These are phyloP conservation scores for Trissolcus brochymenae DNA, from an alignment of 2,888 invertebrate species.

Conservation along the genomic window DNA sequence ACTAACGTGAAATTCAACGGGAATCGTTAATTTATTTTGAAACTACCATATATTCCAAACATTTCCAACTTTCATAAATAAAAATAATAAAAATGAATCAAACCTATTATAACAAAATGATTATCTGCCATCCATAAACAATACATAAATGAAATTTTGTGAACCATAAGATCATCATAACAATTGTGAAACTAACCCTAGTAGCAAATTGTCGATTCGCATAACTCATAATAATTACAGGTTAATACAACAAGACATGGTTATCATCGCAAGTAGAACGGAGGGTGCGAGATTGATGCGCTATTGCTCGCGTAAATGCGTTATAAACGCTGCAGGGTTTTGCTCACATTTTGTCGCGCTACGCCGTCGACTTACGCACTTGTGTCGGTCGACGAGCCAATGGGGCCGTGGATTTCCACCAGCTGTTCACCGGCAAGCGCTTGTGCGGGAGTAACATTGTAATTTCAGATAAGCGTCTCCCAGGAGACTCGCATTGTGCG, in stretches of 20 bases:
- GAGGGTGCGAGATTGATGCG: conserved; percentile 47
- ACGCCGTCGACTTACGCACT: conserved; percentile 49
- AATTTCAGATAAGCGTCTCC: conserved; percentile 76
- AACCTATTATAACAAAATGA: too few relatives aligned
- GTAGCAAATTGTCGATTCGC: conserved; percentile 6
- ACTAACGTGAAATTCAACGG: too few relatives aligned
- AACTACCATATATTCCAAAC: too few relatives aligned
- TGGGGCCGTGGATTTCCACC: conserved; percentile 63
- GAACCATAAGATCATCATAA: not conserved
- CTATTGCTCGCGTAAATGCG: conserved; percentile 50
- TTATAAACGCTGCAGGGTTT: conserved; percentile 52
- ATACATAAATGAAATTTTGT: too few relatives aligned
- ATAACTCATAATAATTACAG: conserved; percentile 24
- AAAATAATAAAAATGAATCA: too few relatives aligned
- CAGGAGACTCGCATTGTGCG: conserved; percentile 74
- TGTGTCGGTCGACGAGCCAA: conserved; percentile 53
- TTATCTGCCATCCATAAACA: too few relatives aligned
- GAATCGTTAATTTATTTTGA: too few relatives aligned
- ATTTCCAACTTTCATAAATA: too few relatives aligned
- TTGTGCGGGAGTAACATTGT: conserved; percentile 72
- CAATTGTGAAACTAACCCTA: not conserved
- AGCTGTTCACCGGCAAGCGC: conserved; percentile 53
- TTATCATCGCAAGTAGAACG: conserved; percentile 14
- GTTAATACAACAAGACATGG: conserved; percentile 31
- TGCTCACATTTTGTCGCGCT: conserved; percentile 47